Conservation (phyloP, 2,113 vertebrate genomes). For the Malurus alboscapulatus region DNA sequence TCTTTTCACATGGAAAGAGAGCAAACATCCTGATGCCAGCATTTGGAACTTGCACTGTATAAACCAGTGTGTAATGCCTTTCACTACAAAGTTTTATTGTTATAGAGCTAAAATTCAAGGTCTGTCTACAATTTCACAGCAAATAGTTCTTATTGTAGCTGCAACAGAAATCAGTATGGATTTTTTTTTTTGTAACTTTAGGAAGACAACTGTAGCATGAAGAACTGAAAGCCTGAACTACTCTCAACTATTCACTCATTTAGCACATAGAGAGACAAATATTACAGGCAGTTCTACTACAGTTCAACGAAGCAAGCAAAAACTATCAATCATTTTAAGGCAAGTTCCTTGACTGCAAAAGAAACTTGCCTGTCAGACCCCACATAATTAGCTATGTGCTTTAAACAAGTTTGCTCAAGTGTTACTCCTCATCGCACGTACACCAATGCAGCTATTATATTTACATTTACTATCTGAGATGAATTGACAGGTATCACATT, state of each 20-base stretch:
- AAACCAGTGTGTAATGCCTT: accelerated
- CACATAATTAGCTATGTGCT: background rate
- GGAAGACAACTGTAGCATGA: background rate
- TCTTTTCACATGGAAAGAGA: background rate
- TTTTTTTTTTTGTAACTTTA: background rate
- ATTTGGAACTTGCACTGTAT: background rate
- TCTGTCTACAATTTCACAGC: background rate
- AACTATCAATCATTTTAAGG: background rate
- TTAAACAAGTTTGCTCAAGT: background rate
- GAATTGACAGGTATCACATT: background rate
- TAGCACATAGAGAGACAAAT: background rate
- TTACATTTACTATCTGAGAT: background rate
- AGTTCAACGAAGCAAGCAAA: background rate
- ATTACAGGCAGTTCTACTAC: background rate
- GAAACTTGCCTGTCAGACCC: background rate
- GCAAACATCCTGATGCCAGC: background rate
- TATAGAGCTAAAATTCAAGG: background rate
- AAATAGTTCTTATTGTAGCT: background rate
- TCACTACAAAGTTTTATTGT: background rate
- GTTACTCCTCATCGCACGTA: background rate
- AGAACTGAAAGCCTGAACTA: background rate
- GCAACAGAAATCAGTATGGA: background rate
- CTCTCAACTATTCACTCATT: background rate
- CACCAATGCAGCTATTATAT: background rate
- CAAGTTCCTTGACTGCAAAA: background rate